phyloP scores from a whole-genome alignment of 2,888 invertebrate species.

The Acanthosepion esculentum region DNA sequence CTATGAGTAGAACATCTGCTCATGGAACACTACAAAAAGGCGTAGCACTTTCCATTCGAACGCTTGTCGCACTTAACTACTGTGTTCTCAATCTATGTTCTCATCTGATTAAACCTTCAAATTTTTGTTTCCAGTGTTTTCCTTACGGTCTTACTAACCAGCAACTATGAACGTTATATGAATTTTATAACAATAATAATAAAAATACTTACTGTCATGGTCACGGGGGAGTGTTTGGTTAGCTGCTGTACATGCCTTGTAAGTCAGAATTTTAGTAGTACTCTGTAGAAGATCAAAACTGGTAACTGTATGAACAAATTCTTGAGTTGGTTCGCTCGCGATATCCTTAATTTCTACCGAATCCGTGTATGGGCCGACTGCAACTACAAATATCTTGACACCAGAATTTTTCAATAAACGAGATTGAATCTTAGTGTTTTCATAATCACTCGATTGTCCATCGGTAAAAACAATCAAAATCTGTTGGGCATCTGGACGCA shows the following conservation, averaged over 20 bases:
- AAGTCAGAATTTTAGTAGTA: constrained; percentile 54
- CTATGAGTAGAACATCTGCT: too few species aligned
- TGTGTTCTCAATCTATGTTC: too few species aligned
- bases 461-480: constrained; percentile 59
- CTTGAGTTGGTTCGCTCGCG: constrained; percentile 51
- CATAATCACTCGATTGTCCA: constrained; percentile 55
- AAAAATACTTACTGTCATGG: not conserved
- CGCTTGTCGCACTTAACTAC: too few species aligned
- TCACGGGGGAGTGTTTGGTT: not conserved
- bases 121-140: too few species aligned
- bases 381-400: constrained; percentile 56
- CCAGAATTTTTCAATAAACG: constrained; percentile 52
- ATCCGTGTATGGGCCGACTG: constrained; percentile 53
- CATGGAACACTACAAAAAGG: too few species aligned
- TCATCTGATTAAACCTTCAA: too few species aligned
- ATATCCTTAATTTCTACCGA: constrained; percentile 53
- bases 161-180: too few species aligned
- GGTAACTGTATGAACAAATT: constrained; percentile 54
- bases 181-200: not conserved
- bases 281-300: constrained; percentile 53
- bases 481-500: constrained; percentile 55
- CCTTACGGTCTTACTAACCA: too few species aligned
- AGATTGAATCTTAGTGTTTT: constrained; percentile 53
- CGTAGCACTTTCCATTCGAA: too few species aligned
- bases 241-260: constrained; percentile 54